Conservation (phyloP, 2,888 invertebrate species). For the Helleia helle region DNA sequence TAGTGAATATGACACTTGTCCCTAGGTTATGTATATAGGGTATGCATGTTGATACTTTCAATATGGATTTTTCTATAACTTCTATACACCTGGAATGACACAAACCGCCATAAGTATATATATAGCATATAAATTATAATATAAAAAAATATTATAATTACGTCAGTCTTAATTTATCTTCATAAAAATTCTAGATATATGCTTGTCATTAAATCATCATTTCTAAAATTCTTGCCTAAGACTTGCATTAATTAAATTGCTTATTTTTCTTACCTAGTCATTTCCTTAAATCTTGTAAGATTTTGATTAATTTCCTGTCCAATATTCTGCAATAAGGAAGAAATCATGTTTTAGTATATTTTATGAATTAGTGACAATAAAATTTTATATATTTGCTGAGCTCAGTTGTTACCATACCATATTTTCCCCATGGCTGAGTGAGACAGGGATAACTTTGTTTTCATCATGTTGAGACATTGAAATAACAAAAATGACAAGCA, state of each 20-base stretch:
- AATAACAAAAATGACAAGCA: too few species aligned
- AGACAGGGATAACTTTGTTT: constrained; percentile 47
- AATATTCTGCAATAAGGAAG: not conserved
- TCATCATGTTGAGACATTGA: constrained; percentile 36
- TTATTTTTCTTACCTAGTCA: not conserved
- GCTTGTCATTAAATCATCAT: constrained; percentile 30
- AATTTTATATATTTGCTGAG: not conserved
- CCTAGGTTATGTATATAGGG: too few species aligned
- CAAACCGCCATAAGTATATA: too few species aligned
- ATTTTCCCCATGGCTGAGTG: constrained; percentile 40
- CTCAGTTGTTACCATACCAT: constrained; percentile 45
- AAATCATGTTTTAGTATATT: not conserved
- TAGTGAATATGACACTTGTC: too few species aligned
- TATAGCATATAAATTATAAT: not conserved
- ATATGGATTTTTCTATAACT: too few species aligned
- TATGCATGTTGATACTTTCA: too few species aligned
- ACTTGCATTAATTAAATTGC: not conserved
- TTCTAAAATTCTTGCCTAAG: not conserved
- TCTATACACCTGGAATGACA: too few species aligned
- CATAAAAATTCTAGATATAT: constrained; percentile 26
- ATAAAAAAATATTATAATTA: not conserved
- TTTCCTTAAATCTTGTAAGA: not conserved
- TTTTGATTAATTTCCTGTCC: too few species aligned
- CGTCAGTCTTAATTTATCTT: constrained; percentile 35
- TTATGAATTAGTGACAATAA: not conserved